A percentile compares a stretch with the other conserved stretches of the same genome.
These are phyloP conservation scores for Rhinogobio ventralis DNA, from an alignment of 2,797 vertebrate species.

Conservation along the genomic window DNA sequence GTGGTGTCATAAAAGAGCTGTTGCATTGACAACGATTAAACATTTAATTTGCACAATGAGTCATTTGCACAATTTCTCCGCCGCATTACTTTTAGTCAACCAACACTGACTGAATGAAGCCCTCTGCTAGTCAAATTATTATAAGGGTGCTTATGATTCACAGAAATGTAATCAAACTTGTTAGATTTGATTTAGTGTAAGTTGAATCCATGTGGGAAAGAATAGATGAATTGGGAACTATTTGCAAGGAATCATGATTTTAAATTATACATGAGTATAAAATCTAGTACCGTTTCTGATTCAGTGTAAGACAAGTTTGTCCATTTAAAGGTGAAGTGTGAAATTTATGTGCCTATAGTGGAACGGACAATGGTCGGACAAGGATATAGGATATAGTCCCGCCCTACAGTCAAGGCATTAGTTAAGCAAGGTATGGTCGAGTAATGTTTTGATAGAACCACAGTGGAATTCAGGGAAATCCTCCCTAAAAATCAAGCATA, in stretches of 20 bases:
- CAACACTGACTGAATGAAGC: background rate
- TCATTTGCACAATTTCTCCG: background rate
- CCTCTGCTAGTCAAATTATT: background rate
- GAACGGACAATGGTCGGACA: background rate
- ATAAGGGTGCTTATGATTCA: background rate
- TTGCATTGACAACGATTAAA: background rate
- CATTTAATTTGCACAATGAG: slow-evolving; percentile 17
- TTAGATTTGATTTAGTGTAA: background rate
- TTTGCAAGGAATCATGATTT: background rate
- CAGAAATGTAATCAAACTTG: background rate
- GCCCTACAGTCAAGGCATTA: background rate
- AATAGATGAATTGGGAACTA: background rate
- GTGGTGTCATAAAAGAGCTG: slow-evolving; percentile 14
- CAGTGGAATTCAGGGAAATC: background rate
- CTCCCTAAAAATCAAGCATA: background rate
- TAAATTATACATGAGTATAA: background rate
- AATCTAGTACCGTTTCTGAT: background rate
- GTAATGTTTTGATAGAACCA: background rate
- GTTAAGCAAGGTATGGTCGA: background rate
- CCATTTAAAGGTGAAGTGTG: slow-evolving; percentile 16
- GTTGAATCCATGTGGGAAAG: background rate
- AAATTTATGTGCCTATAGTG: background rate
- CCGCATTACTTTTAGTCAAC: slow-evolving; percentile 12
- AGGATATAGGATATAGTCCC: background rate
- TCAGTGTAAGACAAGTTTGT: background rate